These are phyloP conservation scores for Heptranchias perlo DNA, from an alignment of 2,113 vertebrate genomes.

Conservation along the genomic window DNA sequence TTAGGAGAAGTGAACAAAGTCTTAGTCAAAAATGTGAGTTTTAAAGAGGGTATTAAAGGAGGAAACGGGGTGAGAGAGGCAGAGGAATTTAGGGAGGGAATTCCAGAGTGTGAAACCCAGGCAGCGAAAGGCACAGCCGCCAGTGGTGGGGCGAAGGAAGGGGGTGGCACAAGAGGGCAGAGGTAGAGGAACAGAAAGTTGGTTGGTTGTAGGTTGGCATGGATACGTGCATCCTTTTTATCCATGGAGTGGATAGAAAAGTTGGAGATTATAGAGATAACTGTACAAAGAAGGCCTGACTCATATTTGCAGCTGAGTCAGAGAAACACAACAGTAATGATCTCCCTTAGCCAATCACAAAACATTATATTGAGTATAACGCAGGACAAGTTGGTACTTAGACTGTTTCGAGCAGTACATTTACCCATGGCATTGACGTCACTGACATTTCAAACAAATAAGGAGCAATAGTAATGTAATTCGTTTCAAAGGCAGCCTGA, in stretches of 20 bases:
- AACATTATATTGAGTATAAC: not conserved
- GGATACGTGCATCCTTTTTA: not conserved
- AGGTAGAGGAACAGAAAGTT: not conserved
- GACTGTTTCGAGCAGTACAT: not conserved
- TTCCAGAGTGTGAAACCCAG: not conserved
- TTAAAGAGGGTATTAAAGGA: not conserved
- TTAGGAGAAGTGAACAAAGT: not conserved
- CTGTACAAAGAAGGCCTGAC: not conserved
- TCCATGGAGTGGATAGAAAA: not conserved
- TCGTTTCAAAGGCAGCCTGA: not conserved
- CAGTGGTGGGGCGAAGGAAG: not conserved
- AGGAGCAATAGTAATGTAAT: not conserved
- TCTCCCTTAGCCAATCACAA: not conserved
- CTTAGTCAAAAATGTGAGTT: not conserved
- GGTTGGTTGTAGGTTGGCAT: not conserved
- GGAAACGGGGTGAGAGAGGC: not conserved
- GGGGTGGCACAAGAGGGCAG: not conserved
- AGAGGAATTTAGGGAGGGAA: not conserved
- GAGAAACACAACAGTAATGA: not conserved
- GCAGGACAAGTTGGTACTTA: not conserved
- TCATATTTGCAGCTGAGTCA: not conserved
- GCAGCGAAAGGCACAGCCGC: not conserved
- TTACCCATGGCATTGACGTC: not conserved
- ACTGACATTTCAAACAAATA: constrained; percentile 7
- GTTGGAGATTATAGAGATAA: not conserved